Conservation (phyloP, 2,113 vertebrate species). For the Neolamprologus kungweensis region DNA sequence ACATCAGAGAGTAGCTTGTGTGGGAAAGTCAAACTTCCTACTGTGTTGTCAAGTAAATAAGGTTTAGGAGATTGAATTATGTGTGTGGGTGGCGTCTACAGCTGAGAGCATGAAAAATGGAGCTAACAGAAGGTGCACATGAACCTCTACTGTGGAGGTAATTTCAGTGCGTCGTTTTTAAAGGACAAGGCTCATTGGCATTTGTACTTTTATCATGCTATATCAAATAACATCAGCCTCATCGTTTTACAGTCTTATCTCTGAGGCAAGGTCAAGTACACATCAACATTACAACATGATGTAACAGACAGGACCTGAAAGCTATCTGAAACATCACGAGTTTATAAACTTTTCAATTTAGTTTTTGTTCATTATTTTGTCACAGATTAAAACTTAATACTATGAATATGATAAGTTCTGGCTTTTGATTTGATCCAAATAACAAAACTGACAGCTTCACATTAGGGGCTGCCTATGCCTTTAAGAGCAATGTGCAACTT, state of each 20-base stretch:
- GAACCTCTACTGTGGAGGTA: neutral
- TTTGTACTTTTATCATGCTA: neutral
- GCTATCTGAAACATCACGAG: neutral
- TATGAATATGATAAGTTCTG: neutral
- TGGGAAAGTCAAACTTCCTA: neutral
- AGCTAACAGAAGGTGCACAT: neutral
- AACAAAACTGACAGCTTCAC: neutral
- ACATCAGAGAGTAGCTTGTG: neutral
- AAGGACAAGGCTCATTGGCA: neutral
- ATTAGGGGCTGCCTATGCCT: neutral
- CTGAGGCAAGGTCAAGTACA: neutral
- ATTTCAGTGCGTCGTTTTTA: neutral
- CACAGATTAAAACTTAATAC: neutral
- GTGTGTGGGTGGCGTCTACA: conserved; percentile 15
- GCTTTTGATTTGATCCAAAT: neutral
- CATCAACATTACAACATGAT: neutral
- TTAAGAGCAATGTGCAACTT: neutral
- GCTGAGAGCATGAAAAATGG: neutral
- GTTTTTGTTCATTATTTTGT: neutral
- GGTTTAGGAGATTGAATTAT: neutral
- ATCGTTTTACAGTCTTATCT: neutral
- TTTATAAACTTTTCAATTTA: neutral
- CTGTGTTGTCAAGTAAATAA: neutral
- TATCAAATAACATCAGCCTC: neutral
- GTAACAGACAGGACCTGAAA: neutral